Evolutionary conservation across 2,797 vertebrate genomes (phyloP).

Genomic region (Notamacropus eugenii): DNA sequence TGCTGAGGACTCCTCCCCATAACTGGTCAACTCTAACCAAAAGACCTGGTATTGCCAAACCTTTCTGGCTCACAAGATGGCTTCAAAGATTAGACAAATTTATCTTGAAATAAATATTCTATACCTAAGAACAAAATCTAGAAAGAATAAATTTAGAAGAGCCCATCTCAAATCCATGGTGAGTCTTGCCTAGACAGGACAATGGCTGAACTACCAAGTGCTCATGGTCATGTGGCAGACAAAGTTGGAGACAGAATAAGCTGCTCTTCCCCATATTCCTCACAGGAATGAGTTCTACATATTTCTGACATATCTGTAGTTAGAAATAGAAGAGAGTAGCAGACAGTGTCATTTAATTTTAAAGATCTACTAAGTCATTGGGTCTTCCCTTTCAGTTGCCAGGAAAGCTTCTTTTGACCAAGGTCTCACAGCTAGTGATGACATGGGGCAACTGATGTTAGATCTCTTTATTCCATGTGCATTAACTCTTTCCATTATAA

Average conservation of each 20-base stretch:
- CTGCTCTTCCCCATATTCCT: background rate
- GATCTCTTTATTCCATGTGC: background rate
- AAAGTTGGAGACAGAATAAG: background rate
- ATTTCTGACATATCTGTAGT: background rate
- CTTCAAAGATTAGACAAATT: background rate
- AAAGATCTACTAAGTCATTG: background rate
- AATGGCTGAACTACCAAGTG: background rate
- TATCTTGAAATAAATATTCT: background rate
- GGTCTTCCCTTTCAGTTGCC: background rate
- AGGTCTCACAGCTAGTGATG: background rate
- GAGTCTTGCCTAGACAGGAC: background rate
- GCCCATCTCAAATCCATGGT: background rate
- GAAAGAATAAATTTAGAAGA: background rate
- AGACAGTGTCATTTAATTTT: background rate
- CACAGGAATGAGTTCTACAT: background rate
- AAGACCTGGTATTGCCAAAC: background rate
- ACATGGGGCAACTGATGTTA: background rate
- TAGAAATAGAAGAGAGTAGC: background rate
- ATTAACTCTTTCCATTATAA: background rate
- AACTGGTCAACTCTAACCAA: background rate
- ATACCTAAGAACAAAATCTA: background rate
- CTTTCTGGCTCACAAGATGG: background rate
- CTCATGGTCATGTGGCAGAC: background rate
- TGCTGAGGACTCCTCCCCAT: background rate
- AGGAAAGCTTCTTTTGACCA: background rate